Evolutionary conservation across 2,113 vertebrate species (phyloP), one percentile per base, ranked within the genome.

Genomic region (Eudyptes chrysolophus): DNA sequence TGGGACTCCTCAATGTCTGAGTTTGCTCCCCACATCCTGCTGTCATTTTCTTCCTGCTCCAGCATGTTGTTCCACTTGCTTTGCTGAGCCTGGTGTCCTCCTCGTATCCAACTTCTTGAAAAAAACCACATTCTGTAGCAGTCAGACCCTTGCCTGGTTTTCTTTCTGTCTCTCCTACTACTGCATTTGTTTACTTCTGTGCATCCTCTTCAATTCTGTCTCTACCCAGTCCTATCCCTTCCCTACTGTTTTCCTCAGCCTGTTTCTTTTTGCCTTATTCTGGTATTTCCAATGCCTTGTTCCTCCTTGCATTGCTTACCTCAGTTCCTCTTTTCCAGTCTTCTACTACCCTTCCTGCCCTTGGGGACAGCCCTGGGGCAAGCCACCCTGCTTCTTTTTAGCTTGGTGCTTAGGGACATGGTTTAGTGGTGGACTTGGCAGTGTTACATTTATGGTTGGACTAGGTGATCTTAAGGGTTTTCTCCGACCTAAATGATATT

Each of bases 221-320:
- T 55, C n/a, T 65, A 13, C 14, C 10, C 0, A 0, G 5, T 61
- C 19, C 21, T 66, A 19, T n/a, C 19, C 22, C 16, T 6, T 70
- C 54, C 3, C 5, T 76, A 5, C 18, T n/a, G 18, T 69, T 72
- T 6, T 44, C 20, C 19, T 76, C 22, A 60, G 8, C 3, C 25
- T 86, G 8, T 13, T 93, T n/a, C 7, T 36, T 87, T 72, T 48
- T 54, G 2, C 22, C 29, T 70, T 46, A 16, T 58, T 78, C 16
- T 75, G 25, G 3, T 32, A 24, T 26, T 83, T 68, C 46, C 30
- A 54, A 7, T 49, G 9, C 7, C 30, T 49, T 66, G 7, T 24
- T 51, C 2, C 13, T 82, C 30, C 61, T 66, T 54, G 9, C 6
- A 44, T 10, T 94, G 11, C 3, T 74, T 72, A 29, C 16, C 4